Evolutionary conservation across 2,797 vertebrate genomes (phyloP).

Genomic region (Holocentrus rufus): DNA sequence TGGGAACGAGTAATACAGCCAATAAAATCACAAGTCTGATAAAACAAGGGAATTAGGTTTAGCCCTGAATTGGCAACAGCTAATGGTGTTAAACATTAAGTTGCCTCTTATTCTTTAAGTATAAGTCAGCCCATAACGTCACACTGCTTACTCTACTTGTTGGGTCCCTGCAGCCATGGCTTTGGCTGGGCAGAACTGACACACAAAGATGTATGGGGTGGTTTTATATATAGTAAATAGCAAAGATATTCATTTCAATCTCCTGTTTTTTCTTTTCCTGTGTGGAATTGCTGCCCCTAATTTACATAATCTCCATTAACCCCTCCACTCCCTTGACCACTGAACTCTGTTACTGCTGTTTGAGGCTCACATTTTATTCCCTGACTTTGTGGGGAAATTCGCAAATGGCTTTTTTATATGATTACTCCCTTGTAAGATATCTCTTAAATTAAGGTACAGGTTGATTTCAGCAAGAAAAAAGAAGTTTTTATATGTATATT

Average conservation of each 20-base stretch:
- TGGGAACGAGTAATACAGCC: not conserved
- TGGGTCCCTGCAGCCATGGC: constrained; percentile 43
- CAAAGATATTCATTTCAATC: constrained; percentile 75
- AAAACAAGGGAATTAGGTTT: constrained; percentile 12
- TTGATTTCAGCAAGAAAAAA: constrained; percentile 87
- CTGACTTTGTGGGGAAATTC: constrained; percentile 82
- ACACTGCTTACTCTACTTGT: constrained; percentile 50
- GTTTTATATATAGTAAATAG: constrained; percentile 71
- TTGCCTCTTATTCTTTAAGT: constrained; percentile 35
- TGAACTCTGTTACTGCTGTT: constrained; percentile 86
- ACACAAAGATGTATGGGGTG: constrained; percentile 48
- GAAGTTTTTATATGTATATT: constrained; percentile 89
- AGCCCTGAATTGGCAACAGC: constrained; percentile 27
- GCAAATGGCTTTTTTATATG: constrained; percentile 85
- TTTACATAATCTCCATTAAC: constrained; percentile 70
- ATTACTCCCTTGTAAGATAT: constrained; percentile 88
- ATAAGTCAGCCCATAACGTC: constrained; percentile 54
- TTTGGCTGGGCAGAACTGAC: constrained; percentile 58
- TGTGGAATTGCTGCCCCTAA: constrained; percentile 78
- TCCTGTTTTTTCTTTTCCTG: constrained; percentile 77
- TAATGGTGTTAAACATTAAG: constrained; percentile 25
- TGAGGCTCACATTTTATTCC: constrained; percentile 82
- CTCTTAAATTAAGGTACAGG: constrained; percentile 91
- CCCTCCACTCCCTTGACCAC: constrained; percentile 73
- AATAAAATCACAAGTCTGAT: not conserved